Conservation (phyloP, 2,888 invertebrate species). For the Theretra japonica region DNA sequence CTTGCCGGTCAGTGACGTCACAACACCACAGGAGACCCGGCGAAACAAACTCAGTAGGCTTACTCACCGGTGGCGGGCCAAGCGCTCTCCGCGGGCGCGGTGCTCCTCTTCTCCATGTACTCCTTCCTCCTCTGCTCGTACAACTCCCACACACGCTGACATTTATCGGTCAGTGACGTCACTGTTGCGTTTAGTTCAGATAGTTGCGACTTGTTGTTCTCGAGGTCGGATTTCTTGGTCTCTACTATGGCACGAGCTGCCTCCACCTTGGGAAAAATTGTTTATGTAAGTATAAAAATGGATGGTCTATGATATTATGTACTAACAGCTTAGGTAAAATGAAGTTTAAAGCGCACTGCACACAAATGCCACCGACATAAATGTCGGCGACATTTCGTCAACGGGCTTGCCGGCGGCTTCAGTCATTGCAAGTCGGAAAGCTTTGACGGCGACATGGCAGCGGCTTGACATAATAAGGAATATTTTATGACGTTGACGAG, state of each 20-base stretch:
- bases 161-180: slow-evolving; percentile 87
- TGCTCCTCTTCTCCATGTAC: slow-evolving; percentile 61
- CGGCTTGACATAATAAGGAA: no score
- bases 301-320: no score
- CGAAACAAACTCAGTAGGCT: slow-evolving; percentile 27
- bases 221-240: slow-evolving; percentile 91
- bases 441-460: no score
- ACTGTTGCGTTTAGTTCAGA: slow-evolving; percentile 89
- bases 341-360: no score
- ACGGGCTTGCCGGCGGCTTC: no score
- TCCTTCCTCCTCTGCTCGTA: slow-evolving; percentile 87
- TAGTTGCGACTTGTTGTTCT: slow-evolving; percentile 91
- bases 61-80: slow-evolving; percentile 62
- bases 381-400: no score
- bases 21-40: neutral
- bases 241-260: slow-evolving; percentile 92
- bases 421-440: no score
- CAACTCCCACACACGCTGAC: slow-evolving; percentile 70
- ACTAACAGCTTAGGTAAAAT: no score
- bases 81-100: slow-evolving; percentile 72
- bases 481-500: no score
- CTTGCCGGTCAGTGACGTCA: neutral
- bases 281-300: no score
- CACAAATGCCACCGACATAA: no score
- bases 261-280: slow-evolving; percentile 81